Evolutionary conservation across 1,140 invertebrate species (phyloP).

Genomic region (Scaptomyza hsui): DNA sequence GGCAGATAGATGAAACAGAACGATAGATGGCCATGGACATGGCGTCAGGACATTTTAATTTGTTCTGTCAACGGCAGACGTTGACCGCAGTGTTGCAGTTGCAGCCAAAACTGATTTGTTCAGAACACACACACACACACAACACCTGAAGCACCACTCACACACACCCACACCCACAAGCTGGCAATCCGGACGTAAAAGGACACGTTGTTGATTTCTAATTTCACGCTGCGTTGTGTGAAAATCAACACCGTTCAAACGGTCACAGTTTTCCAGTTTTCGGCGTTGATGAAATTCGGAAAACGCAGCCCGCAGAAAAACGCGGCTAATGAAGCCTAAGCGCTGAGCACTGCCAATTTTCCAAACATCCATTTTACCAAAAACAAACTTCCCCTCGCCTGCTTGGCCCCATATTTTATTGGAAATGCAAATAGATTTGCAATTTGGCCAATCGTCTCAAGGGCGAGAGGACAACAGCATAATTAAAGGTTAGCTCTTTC

Average conservation of each 20-base stretch:
- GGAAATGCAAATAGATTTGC: slow-evolving; percentile 9
- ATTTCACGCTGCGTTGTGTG: slow-evolving; percentile 80
- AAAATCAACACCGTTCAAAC: slow-evolving; percentile 71
- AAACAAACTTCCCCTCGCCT: neutral
- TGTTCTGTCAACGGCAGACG: slow-evolving; percentile 77
- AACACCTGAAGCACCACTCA: slow-evolving; percentile 56
- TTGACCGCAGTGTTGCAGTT: slow-evolving; percentile 55
- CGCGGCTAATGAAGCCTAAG: slow-evolving; percentile 69
- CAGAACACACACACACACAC: slow-evolving; percentile 12
- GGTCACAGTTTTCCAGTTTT: slow-evolving; percentile 20
- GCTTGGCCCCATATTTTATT: neutral
- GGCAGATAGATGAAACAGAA: slow-evolving; percentile 26
- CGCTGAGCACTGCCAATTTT: slow-evolving; percentile 25
- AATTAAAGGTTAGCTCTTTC: neutral
- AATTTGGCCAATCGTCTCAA: neutral
- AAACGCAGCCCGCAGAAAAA: slow-evolving; percentile 73
- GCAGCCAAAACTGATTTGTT: slow-evolving; percentile 70
- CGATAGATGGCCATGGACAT: slow-evolving; percentile 25
- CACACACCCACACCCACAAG: neutral
- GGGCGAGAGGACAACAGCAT: neutral
- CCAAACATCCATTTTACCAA: neutral
- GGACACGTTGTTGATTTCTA: slow-evolving; percentile 76
- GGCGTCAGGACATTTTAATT: slow-evolving; percentile 74
- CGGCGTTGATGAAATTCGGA: slow-evolving; percentile 39
- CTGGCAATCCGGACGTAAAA: slow-evolving; percentile 21